phyloP scores from a whole-genome alignment of 2,888 invertebrate genomes.

The Xestia c-nigrum region DNA sequence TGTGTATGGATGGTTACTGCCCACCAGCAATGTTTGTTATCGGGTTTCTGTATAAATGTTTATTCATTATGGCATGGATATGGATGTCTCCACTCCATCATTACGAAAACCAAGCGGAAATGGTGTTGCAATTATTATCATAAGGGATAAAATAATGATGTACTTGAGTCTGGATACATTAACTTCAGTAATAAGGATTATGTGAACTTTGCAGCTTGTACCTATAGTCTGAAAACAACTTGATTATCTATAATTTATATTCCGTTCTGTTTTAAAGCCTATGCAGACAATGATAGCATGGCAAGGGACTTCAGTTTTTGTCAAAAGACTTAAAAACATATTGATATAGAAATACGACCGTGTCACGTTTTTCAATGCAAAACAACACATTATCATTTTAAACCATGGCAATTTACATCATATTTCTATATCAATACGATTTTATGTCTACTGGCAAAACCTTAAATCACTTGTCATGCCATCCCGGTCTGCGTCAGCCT shows the following conservation, averaged over 20 bases:
- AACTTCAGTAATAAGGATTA: not conserved
- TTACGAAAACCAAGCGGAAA: not conserved
- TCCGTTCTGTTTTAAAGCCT: not conserved
- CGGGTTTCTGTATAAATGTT: not conserved
- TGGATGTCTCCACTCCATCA: not conserved
- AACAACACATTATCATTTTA: no score
- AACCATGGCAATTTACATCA: no score
- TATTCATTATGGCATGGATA: not conserved
- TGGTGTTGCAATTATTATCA: no score
- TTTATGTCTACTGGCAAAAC: no score
- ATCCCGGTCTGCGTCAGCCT: no score
- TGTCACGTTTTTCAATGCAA: no score
- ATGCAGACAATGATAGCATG: no score
- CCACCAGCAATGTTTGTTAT: not conserved
- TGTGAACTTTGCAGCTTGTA: not conserved
- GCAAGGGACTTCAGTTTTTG: no score
- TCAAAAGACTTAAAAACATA: no score
- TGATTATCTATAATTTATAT: not conserved
- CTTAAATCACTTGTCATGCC: no score
- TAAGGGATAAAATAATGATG: not conserved
- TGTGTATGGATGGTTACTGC: not conserved
- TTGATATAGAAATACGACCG: no score
- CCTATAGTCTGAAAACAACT: not conserved
- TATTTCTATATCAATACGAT: no score
- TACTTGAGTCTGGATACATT: constrained; percentile 34